Percentiles rank a stretch among this genome's conserved stretches.
phyloP scores from a whole-genome alignment of 2,797 vertebrate species.

The Synaphobranchus kaupii region DNA sequence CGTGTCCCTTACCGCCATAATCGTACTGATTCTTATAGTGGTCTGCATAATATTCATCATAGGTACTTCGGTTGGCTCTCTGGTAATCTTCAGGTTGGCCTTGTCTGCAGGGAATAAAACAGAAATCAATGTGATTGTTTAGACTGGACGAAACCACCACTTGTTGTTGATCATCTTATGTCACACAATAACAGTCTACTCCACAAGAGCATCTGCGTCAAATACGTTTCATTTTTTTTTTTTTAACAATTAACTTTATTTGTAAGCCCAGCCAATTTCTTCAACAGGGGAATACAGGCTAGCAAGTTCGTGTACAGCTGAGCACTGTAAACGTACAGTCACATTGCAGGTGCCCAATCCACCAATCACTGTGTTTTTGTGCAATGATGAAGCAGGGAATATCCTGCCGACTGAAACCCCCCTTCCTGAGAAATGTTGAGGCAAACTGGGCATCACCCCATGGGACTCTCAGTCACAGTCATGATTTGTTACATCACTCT shows the following conservation, averaged over 20 bases:
- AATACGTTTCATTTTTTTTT: not conserved
- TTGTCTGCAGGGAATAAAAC: conserved; percentile 70
- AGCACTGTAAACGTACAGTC: not conserved
- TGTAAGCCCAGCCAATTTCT: not conserved
- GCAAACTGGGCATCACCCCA: too few relatives aligned
- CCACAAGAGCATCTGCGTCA: not conserved
- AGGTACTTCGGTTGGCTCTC: conserved; percentile 82
- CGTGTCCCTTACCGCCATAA: conserved; percentile 76
- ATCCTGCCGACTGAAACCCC: not conserved
- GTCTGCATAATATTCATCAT: conserved; percentile 83
- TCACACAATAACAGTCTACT: not conserved
- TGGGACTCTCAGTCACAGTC: not conserved
- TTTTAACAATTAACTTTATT: not conserved
- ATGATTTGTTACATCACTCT: not conserved
- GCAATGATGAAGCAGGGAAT: not conserved
- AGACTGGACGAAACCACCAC: not conserved
- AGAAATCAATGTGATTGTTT: conserved; percentile 12
- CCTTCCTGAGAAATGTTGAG: not conserved
- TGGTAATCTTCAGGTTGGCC: conserved; percentile 82
- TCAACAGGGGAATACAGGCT: not conserved
- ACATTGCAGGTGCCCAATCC: too few relatives aligned
- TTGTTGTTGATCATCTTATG: not conserved
- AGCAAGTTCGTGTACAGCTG: not conserved
- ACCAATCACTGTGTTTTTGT: not conserved
- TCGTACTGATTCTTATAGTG: conserved; percentile 81